Base-by-base conservation (phyloP, 2,797 vertebrate species). In the Hyperoplus immaculatus region DNA sequence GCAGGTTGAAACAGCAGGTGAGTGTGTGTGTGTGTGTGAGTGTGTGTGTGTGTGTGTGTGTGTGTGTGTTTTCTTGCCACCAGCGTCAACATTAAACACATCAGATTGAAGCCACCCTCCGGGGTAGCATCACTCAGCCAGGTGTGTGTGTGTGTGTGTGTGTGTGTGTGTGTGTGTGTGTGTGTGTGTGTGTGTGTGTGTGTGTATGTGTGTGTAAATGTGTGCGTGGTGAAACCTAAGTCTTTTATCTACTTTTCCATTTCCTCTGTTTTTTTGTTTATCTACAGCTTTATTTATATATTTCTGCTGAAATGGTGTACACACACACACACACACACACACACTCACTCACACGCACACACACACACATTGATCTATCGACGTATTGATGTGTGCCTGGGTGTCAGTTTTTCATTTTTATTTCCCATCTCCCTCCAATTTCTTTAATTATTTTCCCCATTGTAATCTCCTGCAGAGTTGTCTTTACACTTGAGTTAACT, bases 31-130 rank as follows among this genome's bases (percentile, higher is more conserved):
- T 21, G 91, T 91, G 85, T 86, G 85, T 92, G 93, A 86, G 90
- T 90, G 29, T 91, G 85, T 86, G 85, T 92, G 93, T 86, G 90
- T 90, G 91, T 87, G 87, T 90, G 91, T 93, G 91, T 92, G 92
- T 91, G 85, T 86, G 85, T 92, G 93, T 86, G 90, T 90, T 29
- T 93, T 92, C 84, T 89, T 93, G 93, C 94, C 94, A 94, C 92
- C 90, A 95, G 93, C 94, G 85, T 93, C 92, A 94, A 94, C 95
- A 95, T 95, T 94, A 95, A 95, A 94, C 93, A 88, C 88, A 94
- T 92, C 93, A 93, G 94, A 94, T 93, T 93, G 94, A 95, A 95
- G 91, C 94, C 89, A 94, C 91, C 92, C 95, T 94, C 93, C 79
- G 89, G 93, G 92, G 93, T 94, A 91, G 89, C 87, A 91, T 93